Conservation (phyloP, 2,797 vertebrate genomes). For the Falco concolor region DNA sequence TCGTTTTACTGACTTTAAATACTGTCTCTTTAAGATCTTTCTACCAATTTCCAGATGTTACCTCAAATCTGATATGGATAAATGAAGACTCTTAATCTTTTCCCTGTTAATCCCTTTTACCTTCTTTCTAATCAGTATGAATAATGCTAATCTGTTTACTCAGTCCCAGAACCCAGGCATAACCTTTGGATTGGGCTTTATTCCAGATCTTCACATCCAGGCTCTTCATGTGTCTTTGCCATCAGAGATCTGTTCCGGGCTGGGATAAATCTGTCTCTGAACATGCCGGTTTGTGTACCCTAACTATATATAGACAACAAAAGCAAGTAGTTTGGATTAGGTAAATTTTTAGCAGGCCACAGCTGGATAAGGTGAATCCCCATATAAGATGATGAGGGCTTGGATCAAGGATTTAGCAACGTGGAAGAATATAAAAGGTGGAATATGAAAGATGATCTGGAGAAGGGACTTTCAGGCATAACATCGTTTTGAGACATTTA, state of each 20-base stretch:
- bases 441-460: background rate
- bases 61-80: background rate
- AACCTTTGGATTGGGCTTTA: background rate
- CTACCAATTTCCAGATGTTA: background rate
- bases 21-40: background rate
- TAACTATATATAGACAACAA: background rate
- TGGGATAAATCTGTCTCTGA: background rate
- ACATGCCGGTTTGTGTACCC: background rate
- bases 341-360: background rate
- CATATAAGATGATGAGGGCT: background rate
- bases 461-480: background rate
- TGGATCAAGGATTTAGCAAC: background rate
- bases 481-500: background rate
- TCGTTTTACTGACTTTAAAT: background rate
- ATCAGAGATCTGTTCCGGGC: background rate
- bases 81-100: background rate
- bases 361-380: background rate
- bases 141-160: background rate
- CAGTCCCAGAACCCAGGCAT: background rate
- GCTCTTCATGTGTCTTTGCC: background rate
- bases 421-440: background rate
- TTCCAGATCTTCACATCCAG: background rate
- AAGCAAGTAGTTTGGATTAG: background rate
- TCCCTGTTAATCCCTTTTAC: background rate
- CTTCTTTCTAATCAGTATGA: background rate